These are phyloP conservation scores for Odontothrips loti DNA, from an alignment of 2,888 invertebrate species.

Conservation along the genomic window DNA sequence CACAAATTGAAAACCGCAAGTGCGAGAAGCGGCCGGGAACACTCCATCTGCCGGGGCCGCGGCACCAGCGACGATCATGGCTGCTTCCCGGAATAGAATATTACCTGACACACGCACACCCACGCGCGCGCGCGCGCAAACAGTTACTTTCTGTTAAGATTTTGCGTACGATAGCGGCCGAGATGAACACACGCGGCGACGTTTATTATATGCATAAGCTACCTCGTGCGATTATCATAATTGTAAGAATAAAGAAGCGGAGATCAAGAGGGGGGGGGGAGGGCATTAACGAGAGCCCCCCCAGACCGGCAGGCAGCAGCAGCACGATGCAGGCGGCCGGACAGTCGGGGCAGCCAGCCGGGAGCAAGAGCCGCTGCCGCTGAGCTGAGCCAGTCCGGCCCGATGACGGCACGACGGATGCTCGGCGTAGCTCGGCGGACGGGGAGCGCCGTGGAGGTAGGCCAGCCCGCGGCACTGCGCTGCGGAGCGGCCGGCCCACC, in stretches of 20 bases:
- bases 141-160: slow-evolving; percentile 26
- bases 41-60: background rate
- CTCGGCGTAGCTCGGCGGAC: background rate
- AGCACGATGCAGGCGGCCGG: background rate
- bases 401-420: no score
- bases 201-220: slow-evolving; percentile 25
- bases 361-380: background rate
- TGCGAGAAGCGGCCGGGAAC: background rate
- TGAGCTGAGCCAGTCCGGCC: no score
- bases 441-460: background rate
- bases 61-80: background rate
- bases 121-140: background rate
- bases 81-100: slow-evolving; percentile 11
- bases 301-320: background rate
- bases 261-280: background rate
- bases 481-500: background rate
- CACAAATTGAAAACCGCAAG: slow-evolving; percentile 16
- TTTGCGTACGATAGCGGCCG: slow-evolving; percentile 5
- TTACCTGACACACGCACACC: background rate
- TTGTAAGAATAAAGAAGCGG: slow-evolving; percentile 17
- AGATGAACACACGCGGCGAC: slow-evolving; percentile 24
- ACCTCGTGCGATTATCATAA: slow-evolving; percentile 14
- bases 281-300: background rate
- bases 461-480: background rate
- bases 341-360: background rate